Base-by-base conservation (phyloP, 1,140 invertebrate species). In the Atta colombica region DNA sequence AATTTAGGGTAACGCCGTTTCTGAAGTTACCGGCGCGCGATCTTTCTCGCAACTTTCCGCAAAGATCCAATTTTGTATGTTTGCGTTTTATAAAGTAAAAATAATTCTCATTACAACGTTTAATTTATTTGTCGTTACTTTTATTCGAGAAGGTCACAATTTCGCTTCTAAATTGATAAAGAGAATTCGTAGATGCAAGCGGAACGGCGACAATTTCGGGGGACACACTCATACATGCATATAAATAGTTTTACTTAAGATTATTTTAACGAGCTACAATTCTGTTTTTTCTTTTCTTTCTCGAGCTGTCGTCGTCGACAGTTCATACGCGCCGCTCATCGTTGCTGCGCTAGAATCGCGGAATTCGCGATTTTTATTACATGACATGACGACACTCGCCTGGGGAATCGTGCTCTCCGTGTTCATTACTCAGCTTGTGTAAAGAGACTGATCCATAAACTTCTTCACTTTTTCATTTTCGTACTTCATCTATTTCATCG, bases 381-480 rank as follows among this genome's bases (percentile, higher is more conserved):
- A 39, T 78, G 39, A 45, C 77, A 25, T 7, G 77, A 87, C 68
- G 31, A 10, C 77, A 49, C 25, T 75, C 49, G 63, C 58, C 75
- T 77, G 77, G 53, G 61, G 8, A 69, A 84, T 53, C 66, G 66
- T 69, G 72, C 75, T 87, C 84, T 85, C 85, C 85, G 84, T 84
- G 68, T 88, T 92, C 90, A 90, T 91, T 90, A 90, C 88, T 91
- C 90, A 92, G 92, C 89, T 93, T 90, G 78, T 86, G 81, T 92
- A 90, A 93, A 92, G 92, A 92, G 92, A 93, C 92, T 93, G 92
- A 93, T 89, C 66, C 75, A 89, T 89, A 85, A 89, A 80, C 58
- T 63, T 45, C 69, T 35, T 86, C 71, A 51, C 68, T 16, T 78
- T 45, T 78, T 61, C 55, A 58, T 58, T 18, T 74, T 72, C 63